Conservation (phyloP, 2,113 vertebrate species). For the Mus spicilegus region DNA sequence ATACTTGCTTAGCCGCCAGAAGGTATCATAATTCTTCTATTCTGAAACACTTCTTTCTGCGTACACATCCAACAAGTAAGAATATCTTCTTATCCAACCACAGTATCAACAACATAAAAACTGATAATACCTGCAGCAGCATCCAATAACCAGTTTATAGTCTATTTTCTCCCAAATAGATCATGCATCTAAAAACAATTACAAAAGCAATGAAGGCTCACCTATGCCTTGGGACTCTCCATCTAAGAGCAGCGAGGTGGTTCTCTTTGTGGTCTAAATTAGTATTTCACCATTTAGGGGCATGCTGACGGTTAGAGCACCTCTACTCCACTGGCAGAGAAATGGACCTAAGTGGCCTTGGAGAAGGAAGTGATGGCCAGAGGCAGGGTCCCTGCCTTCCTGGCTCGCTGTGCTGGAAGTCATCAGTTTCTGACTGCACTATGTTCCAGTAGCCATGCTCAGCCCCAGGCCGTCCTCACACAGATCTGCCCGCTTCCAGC, state of each 20-base stretch:
- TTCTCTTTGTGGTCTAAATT: not conserved
- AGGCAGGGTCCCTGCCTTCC: not conserved
- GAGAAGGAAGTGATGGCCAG: not conserved
- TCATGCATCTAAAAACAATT: not conserved
- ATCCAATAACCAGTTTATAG: not conserved
- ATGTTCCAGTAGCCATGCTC: not conserved
- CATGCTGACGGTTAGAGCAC: not conserved
- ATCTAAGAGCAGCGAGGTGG: not conserved
- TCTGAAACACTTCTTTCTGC: conserved; percentile 47
- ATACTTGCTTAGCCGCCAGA: not conserved
- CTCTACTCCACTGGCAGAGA: not conserved
- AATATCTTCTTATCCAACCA: conserved; percentile 12
- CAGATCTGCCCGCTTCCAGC: not conserved
- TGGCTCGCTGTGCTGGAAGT: not conserved
- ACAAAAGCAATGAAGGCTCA: conserved; percentile 8
- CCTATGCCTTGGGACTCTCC: not conserved
- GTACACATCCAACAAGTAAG: not conserved
- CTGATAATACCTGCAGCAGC: not conserved
- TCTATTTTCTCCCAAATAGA: conserved; percentile 33
- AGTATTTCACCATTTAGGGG: not conserved
- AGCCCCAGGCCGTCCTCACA: not conserved
- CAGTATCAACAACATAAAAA: not conserved
- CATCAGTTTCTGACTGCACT: not conserved
- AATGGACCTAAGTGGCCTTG: not conserved
- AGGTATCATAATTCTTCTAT: not conserved